Evolutionary conservation across 2,797 vertebrate species (phyloP), one percentile per base, ranked within the genome.

Genomic region (Pogonophryne albipinna): DNA sequence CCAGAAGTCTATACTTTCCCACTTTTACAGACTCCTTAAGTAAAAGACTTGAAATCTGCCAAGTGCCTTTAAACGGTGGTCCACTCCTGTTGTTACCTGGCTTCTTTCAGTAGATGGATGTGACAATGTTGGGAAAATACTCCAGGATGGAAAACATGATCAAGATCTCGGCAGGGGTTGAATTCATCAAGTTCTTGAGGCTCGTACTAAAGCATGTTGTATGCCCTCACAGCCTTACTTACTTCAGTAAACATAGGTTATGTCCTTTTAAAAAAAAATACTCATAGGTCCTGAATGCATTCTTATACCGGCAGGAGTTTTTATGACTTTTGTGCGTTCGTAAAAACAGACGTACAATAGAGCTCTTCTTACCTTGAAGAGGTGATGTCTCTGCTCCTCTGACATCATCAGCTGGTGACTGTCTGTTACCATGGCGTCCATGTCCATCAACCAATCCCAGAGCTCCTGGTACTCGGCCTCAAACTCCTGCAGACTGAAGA

Each of bases 391-490:
- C 93, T 98, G 98, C 87, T 99, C 97, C 92, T 99, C 97, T 95
- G 97, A 99, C 97, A 98, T 97, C 96, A 98, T 96, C 94, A 99
- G 96, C 94, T 98, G 96, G 71, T 98, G 96, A 92, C 97, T 98
- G 96, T 99, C 97, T 71, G 96, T 97, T 90, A 97, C 96, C 1
- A 97, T 96, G 91, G 97, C 97, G 87, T 99, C 97, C 97, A 98
- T 97, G 95, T 99, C 98, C 96, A 97, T 97, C 94, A 99, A 95
- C 97, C 97, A 98, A 95, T 99, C 98, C 97, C 97, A 98, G 84
- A 99, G 96, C 94, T 98, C 97, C 95, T 97, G 97, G 91, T 96
- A 98, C 87, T 99, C 97, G 6, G 95, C 94, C 94, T 99, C 97
- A 92, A 98, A 97, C 90, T 99, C 97, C 92, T 97, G 97, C 92